Evolutionary conservation across 2,888 invertebrate species (phyloP).

Genomic region (Ophraella communa): DNA sequence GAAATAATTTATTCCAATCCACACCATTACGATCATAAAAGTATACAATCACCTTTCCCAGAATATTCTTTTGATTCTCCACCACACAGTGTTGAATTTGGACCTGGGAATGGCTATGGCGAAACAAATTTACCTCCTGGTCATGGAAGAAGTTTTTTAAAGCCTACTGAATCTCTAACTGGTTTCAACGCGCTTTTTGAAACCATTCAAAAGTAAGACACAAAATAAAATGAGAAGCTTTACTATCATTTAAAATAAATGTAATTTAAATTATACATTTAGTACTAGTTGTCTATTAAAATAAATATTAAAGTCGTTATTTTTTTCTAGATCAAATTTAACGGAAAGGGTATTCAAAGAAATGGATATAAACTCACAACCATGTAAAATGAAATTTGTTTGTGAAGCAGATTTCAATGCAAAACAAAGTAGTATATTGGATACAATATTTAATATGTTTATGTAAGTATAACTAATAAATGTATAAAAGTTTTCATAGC

Average conservation of each 20-base stretch:
- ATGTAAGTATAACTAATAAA: constrained; percentile 38
- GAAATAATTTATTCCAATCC: constrained; percentile 7
- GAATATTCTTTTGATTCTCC: not conserved
- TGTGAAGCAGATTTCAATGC: constrained; percentile 63
- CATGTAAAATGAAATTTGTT: constrained; percentile 62
- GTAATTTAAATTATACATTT: no score
- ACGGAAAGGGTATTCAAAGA: constrained; percentile 52
- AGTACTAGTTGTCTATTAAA: no score
- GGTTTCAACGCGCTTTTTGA: constrained; percentile 10
- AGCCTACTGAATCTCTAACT: not conserved
- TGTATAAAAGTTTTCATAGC: no score
- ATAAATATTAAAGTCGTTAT: no score
- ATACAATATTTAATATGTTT: constrained; percentile 40
- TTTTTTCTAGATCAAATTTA: constrained; percentile 38
- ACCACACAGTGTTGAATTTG: not conserved
- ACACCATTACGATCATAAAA: constrained; percentile 13
- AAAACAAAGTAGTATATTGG: constrained; percentile 51
- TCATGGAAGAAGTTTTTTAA: constrained; percentile 1
- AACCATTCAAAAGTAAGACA: constrained; percentile 14
- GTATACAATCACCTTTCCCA: constrained; percentile 3
- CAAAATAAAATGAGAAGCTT: not conserved
- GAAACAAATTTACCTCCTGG: not conserved
- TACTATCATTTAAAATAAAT: no score
- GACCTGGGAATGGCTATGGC: not conserved
- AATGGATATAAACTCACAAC: constrained; percentile 51